phyloP scores from a whole-genome alignment of 2,888 invertebrate species.

The Diaperis boleti region DNA sequence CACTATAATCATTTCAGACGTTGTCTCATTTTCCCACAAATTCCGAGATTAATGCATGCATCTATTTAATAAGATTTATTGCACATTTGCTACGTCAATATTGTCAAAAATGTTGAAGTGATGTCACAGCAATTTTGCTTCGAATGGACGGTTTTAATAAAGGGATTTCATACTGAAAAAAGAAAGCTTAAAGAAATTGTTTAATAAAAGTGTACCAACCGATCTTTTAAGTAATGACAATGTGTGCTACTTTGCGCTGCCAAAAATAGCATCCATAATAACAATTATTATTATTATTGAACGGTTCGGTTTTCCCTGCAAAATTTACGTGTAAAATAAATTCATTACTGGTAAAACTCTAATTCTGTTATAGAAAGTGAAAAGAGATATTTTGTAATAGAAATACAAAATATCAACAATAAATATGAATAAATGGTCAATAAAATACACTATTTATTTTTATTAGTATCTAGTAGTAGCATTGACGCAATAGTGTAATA shows the following conservation, averaged over 20 bases:
- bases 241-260: neutral
- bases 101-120: too few species aligned
- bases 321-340: slow-evolving; percentile 12
- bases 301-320: slow-evolving; percentile 21
- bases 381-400: slow-evolving; percentile 24
- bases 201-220: neutral
- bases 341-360: slow-evolving; percentile 27
- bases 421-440: slow-evolving; percentile 27
- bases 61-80: too few species aligned
- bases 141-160: too few species aligned
- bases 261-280: neutral
- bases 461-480: slow-evolving; percentile 4
- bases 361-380: slow-evolving; percentile 35
- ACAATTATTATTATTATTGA: slow-evolving; percentile 14
- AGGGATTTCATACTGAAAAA: too few species aligned
- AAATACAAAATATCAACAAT: slow-evolving; percentile 29
- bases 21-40: too few species aligned
- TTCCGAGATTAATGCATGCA: too few species aligned
- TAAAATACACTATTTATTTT: slow-evolving; percentile 20
- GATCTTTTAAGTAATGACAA: neutral
- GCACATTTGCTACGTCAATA: too few species aligned
- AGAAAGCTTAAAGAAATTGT: neutral
- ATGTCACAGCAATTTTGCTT: too few species aligned
- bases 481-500: slow-evolving; percentile 13
- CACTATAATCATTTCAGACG: too few species aligned